A percentile compares a stretch with the other conserved stretches of the same genome.
phyloP scores from a whole-genome alignment of 2,113 vertebrate species.

The Pedionomus torquatus region DNA sequence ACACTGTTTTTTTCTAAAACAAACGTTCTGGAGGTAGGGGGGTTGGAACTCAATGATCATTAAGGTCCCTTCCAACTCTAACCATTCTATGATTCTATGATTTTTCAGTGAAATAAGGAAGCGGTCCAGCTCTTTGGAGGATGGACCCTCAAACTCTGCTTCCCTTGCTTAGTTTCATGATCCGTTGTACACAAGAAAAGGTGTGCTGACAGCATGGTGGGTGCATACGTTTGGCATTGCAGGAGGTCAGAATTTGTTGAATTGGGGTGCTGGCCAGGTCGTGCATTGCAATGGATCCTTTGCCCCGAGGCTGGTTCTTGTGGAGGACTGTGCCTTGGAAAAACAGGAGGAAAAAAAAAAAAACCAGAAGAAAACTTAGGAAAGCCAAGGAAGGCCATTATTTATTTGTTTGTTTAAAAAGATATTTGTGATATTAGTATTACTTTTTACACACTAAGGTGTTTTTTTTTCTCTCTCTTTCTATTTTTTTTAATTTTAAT shows the following conservation, averaged over 20 bases:
- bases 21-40: neutral
- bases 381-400: neutral
- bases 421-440: neutral
- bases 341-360: neutral
- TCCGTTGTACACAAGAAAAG: neutral
- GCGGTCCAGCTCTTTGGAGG: neutral
- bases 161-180: neutral
- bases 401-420: neutral
- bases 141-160: neutral
- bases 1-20: neutral
- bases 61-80: no score
- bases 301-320: neutral
- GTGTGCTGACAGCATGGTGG: neutral
- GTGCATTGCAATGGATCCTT: neutral
- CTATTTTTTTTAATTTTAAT: neutral
- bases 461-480: neutral
- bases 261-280: neutral
- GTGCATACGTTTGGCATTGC: accelerated
- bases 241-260: neutral
- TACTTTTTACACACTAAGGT: neutral
- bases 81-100: no score
- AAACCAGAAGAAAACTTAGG: neutral
- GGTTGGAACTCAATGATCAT: no score
- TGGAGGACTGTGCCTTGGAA: neutral
- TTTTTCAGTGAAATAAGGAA: neutral